Evolutionary conservation across 2,113 vertebrate genomes (phyloP).

Genomic region (Rhinogobius similis): DNA sequence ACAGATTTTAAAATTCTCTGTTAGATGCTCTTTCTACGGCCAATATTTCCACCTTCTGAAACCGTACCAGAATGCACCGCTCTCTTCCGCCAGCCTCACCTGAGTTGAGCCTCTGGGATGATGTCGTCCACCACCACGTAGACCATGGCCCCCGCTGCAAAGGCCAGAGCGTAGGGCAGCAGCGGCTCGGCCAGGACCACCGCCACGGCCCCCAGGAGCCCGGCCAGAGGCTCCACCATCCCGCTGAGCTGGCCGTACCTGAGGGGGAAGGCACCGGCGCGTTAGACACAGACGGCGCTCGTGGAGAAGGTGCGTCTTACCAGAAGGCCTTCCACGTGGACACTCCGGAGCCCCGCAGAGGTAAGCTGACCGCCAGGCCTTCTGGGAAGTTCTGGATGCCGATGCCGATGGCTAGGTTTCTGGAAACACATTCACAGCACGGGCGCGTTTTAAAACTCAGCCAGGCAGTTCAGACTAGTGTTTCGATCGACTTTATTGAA

Average conservation of each 20-base stretch:
- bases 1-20: no score
- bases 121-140: slow-evolving; percentile 97
- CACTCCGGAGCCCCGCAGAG: slow-evolving; percentile 85
- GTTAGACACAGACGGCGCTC: not conserved
- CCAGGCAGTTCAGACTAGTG: no score
- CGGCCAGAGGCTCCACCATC: slow-evolving; percentile 93
- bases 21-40: no score
- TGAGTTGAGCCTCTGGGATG: slow-evolving; percentile 93
- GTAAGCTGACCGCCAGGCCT: slow-evolving; percentile 94
- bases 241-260: slow-evolving; percentile 98
- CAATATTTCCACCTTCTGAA: no score
- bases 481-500: no score
- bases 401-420: slow-evolving; percentile 93
- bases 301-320: slow-evolving; percentile 68
- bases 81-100: no score
- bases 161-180: slow-evolving; percentile 91
- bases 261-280: not conserved
- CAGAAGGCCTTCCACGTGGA: slow-evolving; percentile 92
- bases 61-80: no score
- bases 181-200: slow-evolving; percentile 88
- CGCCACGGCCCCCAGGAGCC: slow-evolving; percentile 83
- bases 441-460: not conserved
- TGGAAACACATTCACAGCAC: slow-evolving; percentile 53
- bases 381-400: slow-evolving; percentile 99
- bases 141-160: slow-evolving; percentile 95